A percentile compares a stretch with the other conserved stretches of the same genome.
These are phyloP conservation scores for Mesorhabditis belari DNA, from an alignment of 2,888 invertebrate genomes.

Conservation along the genomic window DNA sequence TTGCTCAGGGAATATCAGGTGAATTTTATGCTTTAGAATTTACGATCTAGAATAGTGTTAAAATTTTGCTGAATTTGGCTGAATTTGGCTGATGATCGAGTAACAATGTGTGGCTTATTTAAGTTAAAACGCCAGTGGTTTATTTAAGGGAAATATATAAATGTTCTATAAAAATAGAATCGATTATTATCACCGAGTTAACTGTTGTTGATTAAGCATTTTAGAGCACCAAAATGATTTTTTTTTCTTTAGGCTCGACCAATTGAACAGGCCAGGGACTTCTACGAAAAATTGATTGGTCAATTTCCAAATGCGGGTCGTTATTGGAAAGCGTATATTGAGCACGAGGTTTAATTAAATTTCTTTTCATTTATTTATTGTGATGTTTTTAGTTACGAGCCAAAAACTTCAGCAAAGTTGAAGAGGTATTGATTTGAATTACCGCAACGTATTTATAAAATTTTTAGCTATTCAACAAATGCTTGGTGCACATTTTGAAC, in stretches of 20 bases:
- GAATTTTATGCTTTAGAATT: conserved; percentile 1
- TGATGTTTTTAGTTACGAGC: conserved; percentile 78
- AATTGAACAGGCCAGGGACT: conserved; percentile 74
- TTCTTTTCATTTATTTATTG: conserved; percentile 3
- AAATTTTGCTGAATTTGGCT: background rate
- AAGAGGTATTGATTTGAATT: conserved; percentile 65
- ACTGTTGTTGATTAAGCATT: background rate
- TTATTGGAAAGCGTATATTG: conserved; percentile 97
- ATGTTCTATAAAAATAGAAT: too few species aligned
- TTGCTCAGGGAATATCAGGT: conserved; percentile 84
- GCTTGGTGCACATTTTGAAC: conserved; percentile 94
- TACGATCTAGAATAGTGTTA: too few species aligned
- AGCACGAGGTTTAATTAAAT: conserved; percentile 71
- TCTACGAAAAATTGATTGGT: conserved; percentile 86
- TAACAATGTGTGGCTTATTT: too few species aligned
- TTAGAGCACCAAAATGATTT: conserved; percentile 7
- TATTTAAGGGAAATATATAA: too few species aligned
- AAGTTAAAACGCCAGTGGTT: too few species aligned
- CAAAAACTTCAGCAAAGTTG: conserved; percentile 93
- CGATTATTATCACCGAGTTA: background rate
- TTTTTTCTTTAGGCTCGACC: conserved; percentile 54
- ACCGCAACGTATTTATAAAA: background rate
- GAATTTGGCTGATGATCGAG: background rate
- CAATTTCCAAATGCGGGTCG: conserved; percentile 93
- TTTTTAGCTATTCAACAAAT: conserved; percentile 84